These are phyloP conservation scores for Hylyphantes graminicola DNA, from an alignment of 1,140 invertebrate genomes.

Conservation along the genomic window DNA sequence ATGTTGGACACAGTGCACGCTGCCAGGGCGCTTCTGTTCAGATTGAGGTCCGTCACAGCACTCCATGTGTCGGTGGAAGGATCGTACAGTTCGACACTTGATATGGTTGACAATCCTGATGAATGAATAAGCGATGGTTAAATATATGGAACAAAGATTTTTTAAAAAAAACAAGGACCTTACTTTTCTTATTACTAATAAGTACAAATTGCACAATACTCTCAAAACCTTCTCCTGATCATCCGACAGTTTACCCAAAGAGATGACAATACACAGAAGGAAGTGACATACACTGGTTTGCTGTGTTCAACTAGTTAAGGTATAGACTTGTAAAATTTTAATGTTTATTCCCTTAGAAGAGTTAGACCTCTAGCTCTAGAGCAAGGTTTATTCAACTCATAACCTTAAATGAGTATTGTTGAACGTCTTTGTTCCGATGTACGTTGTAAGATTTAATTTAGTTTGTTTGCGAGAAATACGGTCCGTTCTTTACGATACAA, in stretches of 20 bases:
- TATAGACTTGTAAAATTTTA: too few relatives aligned
- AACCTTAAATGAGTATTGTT: too few relatives aligned
- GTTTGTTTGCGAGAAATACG: too few relatives aligned
- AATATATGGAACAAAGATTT: not conserved
- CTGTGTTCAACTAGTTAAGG: too few relatives aligned
- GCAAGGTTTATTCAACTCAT: too few relatives aligned
- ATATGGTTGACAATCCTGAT: slow-evolving; percentile 76
- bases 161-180: not conserved
- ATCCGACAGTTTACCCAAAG: not conserved
- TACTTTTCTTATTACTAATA: not conserved
- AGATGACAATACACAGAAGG: not conserved
- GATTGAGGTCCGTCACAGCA: slow-evolving; percentile 87
- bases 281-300: too few relatives aligned
- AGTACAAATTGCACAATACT: not conserved
- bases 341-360: too few relatives aligned
- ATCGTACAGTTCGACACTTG: slow-evolving; percentile 90
- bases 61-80: slow-evolving; percentile 87
- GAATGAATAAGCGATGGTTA: not conserved
- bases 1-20: slow-evolving; percentile 84
- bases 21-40: slow-evolving; percentile 83
- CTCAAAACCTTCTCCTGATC: too few relatives aligned
- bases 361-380: too few relatives aligned
- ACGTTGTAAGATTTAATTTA: too few relatives aligned
- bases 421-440: too few relatives aligned
- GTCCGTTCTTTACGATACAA: too few relatives aligned